phyloP scores from a whole-genome alignment of 2,113 vertebrate species.

The Chaenocephalus aceratus region DNA sequence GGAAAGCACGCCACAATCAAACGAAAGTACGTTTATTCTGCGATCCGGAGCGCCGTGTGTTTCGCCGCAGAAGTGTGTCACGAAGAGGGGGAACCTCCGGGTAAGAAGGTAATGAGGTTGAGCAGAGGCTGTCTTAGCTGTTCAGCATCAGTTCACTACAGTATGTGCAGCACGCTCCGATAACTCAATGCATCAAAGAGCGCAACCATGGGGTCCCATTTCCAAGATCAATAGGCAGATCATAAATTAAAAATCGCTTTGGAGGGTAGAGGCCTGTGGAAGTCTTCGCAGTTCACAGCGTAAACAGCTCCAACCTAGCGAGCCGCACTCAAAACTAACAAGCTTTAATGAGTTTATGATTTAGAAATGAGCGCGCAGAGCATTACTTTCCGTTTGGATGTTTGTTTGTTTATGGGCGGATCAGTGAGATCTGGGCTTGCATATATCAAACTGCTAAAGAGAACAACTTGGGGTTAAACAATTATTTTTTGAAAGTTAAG shows the following conservation, averaged over 20 bases:
- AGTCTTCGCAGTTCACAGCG: slow-evolving; percentile 34
- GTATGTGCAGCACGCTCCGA: slow-evolving; percentile 48
- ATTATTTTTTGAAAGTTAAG: neutral
- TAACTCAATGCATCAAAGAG: slow-evolving; percentile 70
- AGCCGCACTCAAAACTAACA: slow-evolving; percentile 18
- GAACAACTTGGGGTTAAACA: neutral
- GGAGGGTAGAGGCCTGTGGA: slow-evolving; percentile 38
- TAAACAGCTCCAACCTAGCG: slow-evolving; percentile 1
- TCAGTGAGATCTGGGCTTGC: neutral
- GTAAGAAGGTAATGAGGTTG: slow-evolving; percentile 67
- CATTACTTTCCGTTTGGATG: neutral
- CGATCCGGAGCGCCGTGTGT: slow-evolving; percentile 36
- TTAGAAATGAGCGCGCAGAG: neutral
- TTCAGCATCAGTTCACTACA: slow-evolving; percentile 45
- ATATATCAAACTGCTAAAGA: neutral
- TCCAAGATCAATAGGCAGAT: slow-evolving; percentile 68
- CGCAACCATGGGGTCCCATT: slow-evolving; percentile 39
- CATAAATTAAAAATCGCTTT: slow-evolving; percentile 76
- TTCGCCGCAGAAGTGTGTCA: slow-evolving; percentile 58
- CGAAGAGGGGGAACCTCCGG: slow-evolving; percentile 48
- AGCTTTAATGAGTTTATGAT: slow-evolving; percentile 28
- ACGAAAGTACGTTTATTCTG: slow-evolving; percentile 34
- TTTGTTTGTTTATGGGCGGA: slow-evolving; percentile 5
- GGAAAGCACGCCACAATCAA: slow-evolving; percentile 23
- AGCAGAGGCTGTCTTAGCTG: slow-evolving; percentile 56